phyloP scores from a whole-genome alignment of 2,113 vertebrate species.

The Ictalurus furcatus region DNA sequence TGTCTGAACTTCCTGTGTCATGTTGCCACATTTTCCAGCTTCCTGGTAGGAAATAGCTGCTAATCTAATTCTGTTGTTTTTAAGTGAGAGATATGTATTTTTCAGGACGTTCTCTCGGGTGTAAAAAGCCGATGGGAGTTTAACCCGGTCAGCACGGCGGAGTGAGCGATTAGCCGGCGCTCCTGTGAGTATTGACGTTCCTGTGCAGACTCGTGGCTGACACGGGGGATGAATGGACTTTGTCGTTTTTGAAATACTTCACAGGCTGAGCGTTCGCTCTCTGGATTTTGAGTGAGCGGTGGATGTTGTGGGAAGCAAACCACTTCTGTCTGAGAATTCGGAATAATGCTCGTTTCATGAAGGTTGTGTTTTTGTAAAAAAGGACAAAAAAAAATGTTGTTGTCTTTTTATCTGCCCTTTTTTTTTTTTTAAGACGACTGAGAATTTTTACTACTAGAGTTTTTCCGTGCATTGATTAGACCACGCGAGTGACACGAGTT shows the following conservation, averaged over 20 bases:
- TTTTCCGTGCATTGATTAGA: background rate
- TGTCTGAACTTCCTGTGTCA: background rate
- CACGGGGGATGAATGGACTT: slow-evolving; percentile 53
- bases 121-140: background rate
- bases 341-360: background rate
- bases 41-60: background rate
- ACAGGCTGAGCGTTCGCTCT: background rate
- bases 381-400: background rate
- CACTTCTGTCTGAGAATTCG: background rate
- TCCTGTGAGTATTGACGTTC: slow-evolving; percentile 37
- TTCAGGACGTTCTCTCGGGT: background rate
- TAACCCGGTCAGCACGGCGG: background rate
- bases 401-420: background rate
- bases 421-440: background rate
- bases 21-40: background rate
- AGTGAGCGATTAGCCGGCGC: slow-evolving; percentile 4
- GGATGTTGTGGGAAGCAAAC: background rate
- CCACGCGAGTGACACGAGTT: background rate
- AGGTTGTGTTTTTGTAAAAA: background rate
- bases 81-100: background rate
- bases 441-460: background rate
- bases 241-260: slow-evolving; percentile 39
- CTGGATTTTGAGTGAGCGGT: background rate
- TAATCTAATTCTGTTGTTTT: slow-evolving; percentile 17
- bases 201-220: slow-evolving; percentile 42